Evolutionary conservation across 2,888 invertebrate genomes (phyloP), one percentile per base, ranked within the genome.

Genomic region (Andrena trimmerana): DNA sequence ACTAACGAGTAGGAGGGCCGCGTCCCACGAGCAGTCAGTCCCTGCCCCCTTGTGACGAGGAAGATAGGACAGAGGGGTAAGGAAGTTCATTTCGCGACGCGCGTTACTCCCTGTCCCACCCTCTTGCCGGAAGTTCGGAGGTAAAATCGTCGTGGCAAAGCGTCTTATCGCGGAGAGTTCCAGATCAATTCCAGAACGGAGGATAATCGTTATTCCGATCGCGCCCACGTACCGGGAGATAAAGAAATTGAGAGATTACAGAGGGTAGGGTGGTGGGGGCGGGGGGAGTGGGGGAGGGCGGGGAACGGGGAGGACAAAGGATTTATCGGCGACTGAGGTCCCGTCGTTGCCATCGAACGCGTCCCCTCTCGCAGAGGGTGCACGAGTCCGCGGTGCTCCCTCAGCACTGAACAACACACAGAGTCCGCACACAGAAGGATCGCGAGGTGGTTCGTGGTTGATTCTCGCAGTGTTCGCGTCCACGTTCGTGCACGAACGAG

Each of bases 121-220:
- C 50, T 68, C 36, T 36, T 59, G 24, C 50, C 77, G 50, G 63
- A 67, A 69, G 63, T 71, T 68, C 65, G n/a, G n/a, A 8, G 62
- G 29, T 42, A 52, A 57, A 27, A 24, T 57, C 57, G 27, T 57
- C 27, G 73, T 52, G 73, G 27, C 57, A 66, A 75, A 81, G 82
- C 71, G 69, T 79, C 67, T 78, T 82, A 77, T 57, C 27, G 74
- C 70, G 29, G 57, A 20, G 60, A 70, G 50, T 77, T 69, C 62
- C 62, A 83, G 65, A 73, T 87, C 84, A 79, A 84, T 86, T 87
- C 79, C 86, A 72, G 60, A 82, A 81, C 54, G 57, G 29, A 66
- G 66, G 36, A 78, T 24, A 72, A 75, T 76, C 65, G 68, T 81
- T 54, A 69, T 31, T 24, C 76, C 73, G 57, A 68, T 65, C 62